Evolutionary conservation across 92 coral and sea anemone species (phyloP).

Genomic region (Pocillopora meandrina): DNA sequence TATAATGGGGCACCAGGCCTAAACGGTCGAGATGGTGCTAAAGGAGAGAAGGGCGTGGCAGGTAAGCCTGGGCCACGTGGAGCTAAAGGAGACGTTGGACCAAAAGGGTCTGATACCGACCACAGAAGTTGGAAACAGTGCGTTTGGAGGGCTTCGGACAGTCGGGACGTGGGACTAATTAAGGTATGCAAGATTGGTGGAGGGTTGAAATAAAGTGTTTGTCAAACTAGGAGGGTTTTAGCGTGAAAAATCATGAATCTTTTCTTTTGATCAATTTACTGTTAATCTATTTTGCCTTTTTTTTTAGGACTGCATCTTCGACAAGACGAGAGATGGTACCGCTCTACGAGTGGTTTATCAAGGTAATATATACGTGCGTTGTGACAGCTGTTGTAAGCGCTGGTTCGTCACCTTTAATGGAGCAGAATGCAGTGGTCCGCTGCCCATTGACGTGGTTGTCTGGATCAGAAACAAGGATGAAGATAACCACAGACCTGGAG

Average conservation of each 20-base stretch:
- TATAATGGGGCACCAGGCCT: constrained; percentile 49
- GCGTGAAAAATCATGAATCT: no score
- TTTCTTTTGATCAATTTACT: no score
- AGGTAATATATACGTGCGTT: not conserved
- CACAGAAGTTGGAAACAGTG: constrained; percentile 19
- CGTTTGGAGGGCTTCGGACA: not conserved
- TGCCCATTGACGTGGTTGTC: constrained; percentile 24
- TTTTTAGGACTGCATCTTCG: constrained; percentile 9
- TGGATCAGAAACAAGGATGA: not conserved
- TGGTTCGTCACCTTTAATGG: constrained; percentile 59
- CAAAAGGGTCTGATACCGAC: not conserved
- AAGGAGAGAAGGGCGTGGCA: constrained; percentile 11
- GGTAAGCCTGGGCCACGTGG: constrained; percentile 3
- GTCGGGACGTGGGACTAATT: not conserved
- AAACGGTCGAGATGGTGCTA: constrained; percentile 47
- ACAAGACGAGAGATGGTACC: not conserved
- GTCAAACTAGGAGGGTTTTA: not conserved
- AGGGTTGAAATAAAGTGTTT: not conserved
- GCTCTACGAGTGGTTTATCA: constrained; percentile 31
- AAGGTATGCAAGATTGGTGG: not conserved
- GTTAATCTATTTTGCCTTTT: no score
- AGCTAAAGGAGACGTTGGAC: constrained; percentile 1
- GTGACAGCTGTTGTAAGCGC: constrained; percentile 31
- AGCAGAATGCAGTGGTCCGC: constrained; percentile 41
- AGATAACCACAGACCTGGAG: constrained; percentile 12